phyloP scores from a whole-genome alignment of 2,888 invertebrate genomes.

The Stictocephala bisonia region DNA sequence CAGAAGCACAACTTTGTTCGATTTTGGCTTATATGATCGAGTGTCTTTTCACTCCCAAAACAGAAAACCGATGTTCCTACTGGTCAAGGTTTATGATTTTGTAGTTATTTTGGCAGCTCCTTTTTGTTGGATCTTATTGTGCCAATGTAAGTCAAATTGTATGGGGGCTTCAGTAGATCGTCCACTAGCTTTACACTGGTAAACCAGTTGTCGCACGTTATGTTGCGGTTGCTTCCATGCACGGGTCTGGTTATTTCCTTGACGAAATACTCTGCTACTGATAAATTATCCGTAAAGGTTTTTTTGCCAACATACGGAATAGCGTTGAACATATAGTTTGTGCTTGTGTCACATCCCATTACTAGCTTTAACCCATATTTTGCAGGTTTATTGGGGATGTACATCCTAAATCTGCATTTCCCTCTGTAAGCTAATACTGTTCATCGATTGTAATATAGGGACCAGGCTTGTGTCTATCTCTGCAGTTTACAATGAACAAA shows the following conservation, averaged over 20 bases:
- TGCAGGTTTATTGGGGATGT: constrained; percentile 55
- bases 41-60: constrained; percentile 32
- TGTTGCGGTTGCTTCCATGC: constrained; percentile 27
- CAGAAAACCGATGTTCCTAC: constrained; percentile 18
- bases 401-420: constrained; percentile 54
- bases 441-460: constrained; percentile 56
- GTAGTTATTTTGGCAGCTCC: constrained; percentile 5
- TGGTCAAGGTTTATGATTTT: constrained; percentile 7
- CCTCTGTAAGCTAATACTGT: constrained; percentile 56
- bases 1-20: constrained; percentile 11
- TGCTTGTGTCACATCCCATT: constrained; percentile 39
- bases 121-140: constrained; percentile 9
- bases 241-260: constrained; percentile 31
- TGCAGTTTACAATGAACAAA: constrained; percentile 22
- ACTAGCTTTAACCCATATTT: constrained; percentile 56
- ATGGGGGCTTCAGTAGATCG: constrained; percentile 29
- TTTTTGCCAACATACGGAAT: constrained; percentile 45
- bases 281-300: constrained; percentile 11
- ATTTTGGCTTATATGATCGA: constrained; percentile 20
- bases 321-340: constrained; percentile 45
- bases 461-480: constrained; percentile 51
- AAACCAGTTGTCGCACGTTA: constrained; percentile 45
- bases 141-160: constrained; percentile 14
- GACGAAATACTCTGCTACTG: constrained; percentile 30
- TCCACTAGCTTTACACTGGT: constrained; percentile 32